Evolutionary conservation across 2,113 vertebrate species (phyloP), one percentile per base, ranked within the genome.

Genomic region (Hepsetus odoe): DNA sequence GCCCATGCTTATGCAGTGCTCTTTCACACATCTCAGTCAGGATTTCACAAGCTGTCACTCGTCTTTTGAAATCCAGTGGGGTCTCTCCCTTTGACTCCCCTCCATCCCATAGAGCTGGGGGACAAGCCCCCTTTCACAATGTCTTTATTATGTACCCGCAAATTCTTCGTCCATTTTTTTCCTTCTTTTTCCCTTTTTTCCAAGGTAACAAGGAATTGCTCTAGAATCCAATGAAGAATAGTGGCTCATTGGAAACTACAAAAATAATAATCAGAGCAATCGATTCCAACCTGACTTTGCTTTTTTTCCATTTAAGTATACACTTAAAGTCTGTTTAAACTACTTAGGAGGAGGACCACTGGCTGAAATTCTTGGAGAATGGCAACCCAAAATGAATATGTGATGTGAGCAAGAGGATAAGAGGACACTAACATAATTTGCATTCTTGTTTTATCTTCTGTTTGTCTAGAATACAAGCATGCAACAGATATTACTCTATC

Each of bases 51-150:
- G 83, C 80, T 84, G 79, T 84, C 83, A 79, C 30, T 76, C 59
- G 64, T 74, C 83, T 79, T 88, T 86, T 80, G 84, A 89, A 86
- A 83, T 80, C 69, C 77, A 77, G 73, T 82, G 80, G 82, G 72
- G 79, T 80, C 76, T 82, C 77, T 83, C 72, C 72, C 69, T 73
- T 86, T 81, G 78, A 78, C 81, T 83, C 73, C 72, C 46, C 73
- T 84, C 74, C 51, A 71, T 66, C 28, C 67, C 69, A 74, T 72
- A 53, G 67, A 84, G 76, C 70, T 61, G 20, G 33, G 61, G 77
- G 71, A 66, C 56, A 79, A 70, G 74, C 65, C 62, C 77, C 71
- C 42, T 84, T 84, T 81, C 79, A 81, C 80, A 79, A 81, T 78
- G 83, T 82, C 82, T 82, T 76, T 65, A 82, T 85, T 85, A 82